Base-by-base conservation (phyloP, 2,797 vertebrate species). In the Lagorchestes hirsutus region DNA sequence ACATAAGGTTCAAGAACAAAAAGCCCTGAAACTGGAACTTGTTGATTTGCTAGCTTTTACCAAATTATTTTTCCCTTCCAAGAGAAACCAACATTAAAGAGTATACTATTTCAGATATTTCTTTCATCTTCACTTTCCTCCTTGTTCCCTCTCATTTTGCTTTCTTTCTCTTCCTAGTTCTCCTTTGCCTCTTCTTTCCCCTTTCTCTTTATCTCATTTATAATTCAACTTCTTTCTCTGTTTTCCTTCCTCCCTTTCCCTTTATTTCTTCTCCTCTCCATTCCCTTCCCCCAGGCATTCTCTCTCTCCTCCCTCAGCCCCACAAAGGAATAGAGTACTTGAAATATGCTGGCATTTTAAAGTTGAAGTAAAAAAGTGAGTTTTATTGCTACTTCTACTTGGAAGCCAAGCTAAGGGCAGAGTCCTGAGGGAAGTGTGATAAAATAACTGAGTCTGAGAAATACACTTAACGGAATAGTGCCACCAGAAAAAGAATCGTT, bases 351-450 rank as follows among this genome's bases (percentile, higher is more conserved):
- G 93, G 27, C 95, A 91, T 96, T 96, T 95, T 98, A 97, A 98
- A 98, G 96, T 95, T 97, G 97, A 98, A 98, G 96, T n/a, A 95
- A 97, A 97, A 31, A 12, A 59, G 96, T 2, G 55, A 97, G 92
- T 97, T 97, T 94, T 95, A 95, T 92, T 93, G 93, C 54, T 97
- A 50, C 95, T 98, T 97, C 96, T 91, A 94, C 92, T 92, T 98
- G 92, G 96, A 96, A 98, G 97, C 96, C 96, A 96, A 91, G 67
- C 96, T 95, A 94, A 97, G 95, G 58, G 96, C 92, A 95, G 95
- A 97, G 93, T 98, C 96, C 97, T 97, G 95, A 98, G 97, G 96
- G 98, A 97, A 93, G 67, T 93, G 94, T 95, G 95, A 97, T 96
- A 92, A 96, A 97, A 97, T 67, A 55, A 92, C 55, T 22, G 94